Base-by-base conservation (phyloP, 2,888 invertebrate genomes). In the Pecten maximus region DNA sequence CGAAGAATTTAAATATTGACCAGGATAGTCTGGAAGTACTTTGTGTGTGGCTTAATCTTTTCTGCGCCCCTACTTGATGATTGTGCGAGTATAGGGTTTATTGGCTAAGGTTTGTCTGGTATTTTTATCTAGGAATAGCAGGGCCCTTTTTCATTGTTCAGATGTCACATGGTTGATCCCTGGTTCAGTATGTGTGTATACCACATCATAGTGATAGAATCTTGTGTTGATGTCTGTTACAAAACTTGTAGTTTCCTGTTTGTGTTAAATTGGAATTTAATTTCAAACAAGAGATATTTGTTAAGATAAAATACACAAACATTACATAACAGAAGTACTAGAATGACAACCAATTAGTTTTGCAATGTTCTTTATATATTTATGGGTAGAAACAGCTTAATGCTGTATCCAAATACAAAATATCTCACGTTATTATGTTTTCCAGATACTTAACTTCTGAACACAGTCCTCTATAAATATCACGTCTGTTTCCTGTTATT, bases 161-260 rank as follows among this genome's bases (percentile, higher is more conserved):
- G 23, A 60, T 60, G 60, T 60, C 4, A n/a, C 28, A 28, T 2
- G 28, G 15, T 35, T 35, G 35, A 35, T 28, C 74, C n/a, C 74
- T 74, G 74, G 28, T 10, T 54, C 50, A 10, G 19, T 54, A 16
- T 54, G 19, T 12, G 50, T 54, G 12, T 44, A 44, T 12, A 44
- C 8, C 12, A 12, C 50, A 54, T 19, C 50, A 54, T 16, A 54
- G 12, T 54, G 50, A 54, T 54, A 54, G 15, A 54, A 54, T 54
- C 50, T 54, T 54, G 12, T 19, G 19, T 23, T 54, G 12, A 19
- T 54, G 50, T 54, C 23, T 54, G 50, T 54, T 2, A 54, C 50
- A 54, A 54, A 54, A 54, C 50, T 54, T 54, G 23, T 54, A 54
- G 50, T 54, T 54, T 54, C 50, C 50, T 54, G 50, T 54, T 54